Conservation (phyloP, 2,888 invertebrate species). For the Pomacea canaliculata region DNA sequence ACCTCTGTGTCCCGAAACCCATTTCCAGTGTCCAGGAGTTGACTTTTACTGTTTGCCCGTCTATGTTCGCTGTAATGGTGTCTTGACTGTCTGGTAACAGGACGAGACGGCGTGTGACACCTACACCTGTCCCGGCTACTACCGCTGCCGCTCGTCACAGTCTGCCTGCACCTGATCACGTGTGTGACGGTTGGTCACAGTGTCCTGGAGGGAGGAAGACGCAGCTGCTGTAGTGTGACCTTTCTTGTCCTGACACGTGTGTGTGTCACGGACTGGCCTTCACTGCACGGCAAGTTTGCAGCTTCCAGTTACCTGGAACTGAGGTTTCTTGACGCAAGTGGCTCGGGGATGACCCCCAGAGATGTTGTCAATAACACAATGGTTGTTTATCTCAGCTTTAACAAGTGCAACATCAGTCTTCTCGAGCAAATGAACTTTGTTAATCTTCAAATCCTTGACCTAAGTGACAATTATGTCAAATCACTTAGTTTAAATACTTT, state of each 20-base stretch:
- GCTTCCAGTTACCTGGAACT: not conserved
- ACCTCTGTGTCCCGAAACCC: not conserved
- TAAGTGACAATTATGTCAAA: not conserved
- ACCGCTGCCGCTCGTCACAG: not conserved
- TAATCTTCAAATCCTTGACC: not conserved
- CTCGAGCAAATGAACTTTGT: not conserved
- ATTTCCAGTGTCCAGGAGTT: not conserved
- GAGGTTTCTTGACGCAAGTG: not conserved
- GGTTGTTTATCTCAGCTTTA: not conserved
- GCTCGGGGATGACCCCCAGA: not conserved
- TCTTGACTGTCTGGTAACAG: not conserved
- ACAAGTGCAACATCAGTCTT: not conserved
- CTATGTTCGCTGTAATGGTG: not conserved
- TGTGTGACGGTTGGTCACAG: not conserved
- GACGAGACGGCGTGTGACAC: not conserved
- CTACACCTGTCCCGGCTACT: constrained; percentile 1
- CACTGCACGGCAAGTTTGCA: not conserved
- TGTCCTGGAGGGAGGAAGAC: not conserved
- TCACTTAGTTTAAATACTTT: not conserved
- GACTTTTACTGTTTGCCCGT: not conserved
- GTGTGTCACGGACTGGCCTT: not conserved
- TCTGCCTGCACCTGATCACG: not conserved
- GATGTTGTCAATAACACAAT: not conserved
- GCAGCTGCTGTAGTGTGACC: not conserved
- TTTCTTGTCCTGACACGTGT: not conserved